Evolutionary conservation across 1,140 invertebrate genomes (phyloP), one percentile per base, ranked within the genome.

Genomic region (Achroia grisella): DNA sequence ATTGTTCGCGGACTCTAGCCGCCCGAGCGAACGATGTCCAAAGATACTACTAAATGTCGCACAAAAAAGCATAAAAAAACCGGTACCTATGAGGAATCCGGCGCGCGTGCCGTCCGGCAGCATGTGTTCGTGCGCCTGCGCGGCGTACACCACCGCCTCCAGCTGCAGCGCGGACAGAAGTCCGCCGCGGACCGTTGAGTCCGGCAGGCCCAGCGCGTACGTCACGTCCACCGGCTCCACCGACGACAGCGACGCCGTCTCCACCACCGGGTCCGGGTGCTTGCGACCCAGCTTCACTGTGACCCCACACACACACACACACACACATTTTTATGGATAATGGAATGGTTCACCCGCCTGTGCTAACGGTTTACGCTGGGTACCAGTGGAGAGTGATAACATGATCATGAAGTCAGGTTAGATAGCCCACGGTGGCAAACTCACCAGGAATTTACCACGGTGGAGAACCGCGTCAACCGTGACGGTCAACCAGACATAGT

Each of bases 191-290:
- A 99, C 95, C 0, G 93, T 91, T 50, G 93, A 92, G 32, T 94
- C 91, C 2, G 97, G 97, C 62, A 99, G 90, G 2, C 91, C 89
- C 9, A 99, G 43, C 39, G 92, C 90, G 81, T 99, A 99, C 86
- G 92, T 93, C 36, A 99, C 94, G 74, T 99, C 96, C 4, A 96
- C 95, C 1, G 98, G 96, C 67, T 96, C 94, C 36, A 99, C 98
- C 54, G 95, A 98, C 0, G 97, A 97, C 28, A 99, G 88, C 0
- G 97, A 99, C 27, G 97, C 97, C 0, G 98, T 99, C 86, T 99
- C 98, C 11, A 99, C 98, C 8, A 99, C 97, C n/a, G 96, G 94
- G 88, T 99, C 98, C 0, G 98, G 98, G 91, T 99, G 98, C 68
- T 96, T 95, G 47, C 91, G 91, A 3, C 98, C 98, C 37, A 99